Conservation (phyloP, 2,113 vertebrate species). For the Laterallus jamaicensis region DNA sequence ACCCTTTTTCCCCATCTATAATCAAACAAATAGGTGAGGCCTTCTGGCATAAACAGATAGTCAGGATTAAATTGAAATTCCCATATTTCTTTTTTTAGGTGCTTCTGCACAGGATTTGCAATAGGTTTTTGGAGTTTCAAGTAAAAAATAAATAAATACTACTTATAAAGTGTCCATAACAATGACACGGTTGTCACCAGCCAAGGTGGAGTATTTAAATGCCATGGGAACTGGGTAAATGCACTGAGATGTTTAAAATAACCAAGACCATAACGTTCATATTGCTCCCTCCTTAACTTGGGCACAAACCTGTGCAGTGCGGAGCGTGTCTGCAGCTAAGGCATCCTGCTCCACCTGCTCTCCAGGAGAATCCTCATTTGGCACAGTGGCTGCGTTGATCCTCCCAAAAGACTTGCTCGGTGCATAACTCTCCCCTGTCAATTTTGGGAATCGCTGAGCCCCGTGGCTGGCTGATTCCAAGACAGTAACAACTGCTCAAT, state of each 20-base stretch:
- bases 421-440: accelerated
- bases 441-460: background rate
- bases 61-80: background rate
- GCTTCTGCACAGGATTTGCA: background rate
- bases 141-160: background rate
- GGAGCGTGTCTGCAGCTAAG: background rate
- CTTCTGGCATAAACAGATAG: background rate
- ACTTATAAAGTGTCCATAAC: background rate
- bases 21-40: background rate
- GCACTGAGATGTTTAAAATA: background rate
- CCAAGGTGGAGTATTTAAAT: background rate
- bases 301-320: accelerated
- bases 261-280: background rate
- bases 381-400: background rate
- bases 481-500: background rate
- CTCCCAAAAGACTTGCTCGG: background rate
- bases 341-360: background rate
- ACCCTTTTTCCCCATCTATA: background rate
- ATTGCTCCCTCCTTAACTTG: background rate
- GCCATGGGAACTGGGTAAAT: background rate
- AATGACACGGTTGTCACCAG: background rate
- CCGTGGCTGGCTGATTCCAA: background rate
- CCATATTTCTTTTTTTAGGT: background rate
- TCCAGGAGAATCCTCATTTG: background rate
- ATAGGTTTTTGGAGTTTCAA: background rate